Evolutionary conservation across 2,113 vertebrate species (phyloP), one percentile per base, ranked within the genome.

Genomic region (Baryphthengus martii): DNA sequence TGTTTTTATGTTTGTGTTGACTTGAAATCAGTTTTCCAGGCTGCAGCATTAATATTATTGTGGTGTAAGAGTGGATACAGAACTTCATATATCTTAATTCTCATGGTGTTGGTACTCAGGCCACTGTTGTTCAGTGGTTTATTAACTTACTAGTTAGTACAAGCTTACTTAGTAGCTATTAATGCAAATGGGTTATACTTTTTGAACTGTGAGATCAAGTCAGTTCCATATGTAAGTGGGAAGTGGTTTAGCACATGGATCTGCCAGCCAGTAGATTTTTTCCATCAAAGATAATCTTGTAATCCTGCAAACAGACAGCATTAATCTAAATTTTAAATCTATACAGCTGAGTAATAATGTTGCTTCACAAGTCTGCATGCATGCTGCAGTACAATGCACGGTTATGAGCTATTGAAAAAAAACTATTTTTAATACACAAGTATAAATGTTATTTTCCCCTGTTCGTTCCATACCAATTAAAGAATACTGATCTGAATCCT

Each of bases 321-420:
- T 86, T 66, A 90, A 88, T 92, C 92, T 97, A 95, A 97, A 95
- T 97, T 95, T 97, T 62, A 89, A 88, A 85, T 91, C 37, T 92
- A 19, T 97, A 88, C 85, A 92, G 75, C 74, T 92, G 88, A 92
- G 23, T 96, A 96, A 82, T 84, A 94, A 68, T 42, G n/a, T 95
- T 2, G 3, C 91, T 95, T 96, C 65, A 73, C 63, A 84, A 78
- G 56, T 90, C 61, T 77, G 68, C 75, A 77, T 90, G 84, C 71
- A 82, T 19, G 70, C 81, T 95, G 11, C 77, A 92, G 33, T 75
- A 93, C 50, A 81, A 49, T 74, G 49, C 59, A 63, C 68, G n/a
- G n/a, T n/a, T n/a, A n/a, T n/a, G n/a, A n/a, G 58, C 11, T 95
- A 12, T 37, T 59, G 50, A 61, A 89, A 93, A 73, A 86, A 86